Percentiles rank a stretch among this genome's conserved stretches.
phyloP scores from a whole-genome alignment of 2,888 invertebrate species.

The Watsonalla cultraria region DNA sequence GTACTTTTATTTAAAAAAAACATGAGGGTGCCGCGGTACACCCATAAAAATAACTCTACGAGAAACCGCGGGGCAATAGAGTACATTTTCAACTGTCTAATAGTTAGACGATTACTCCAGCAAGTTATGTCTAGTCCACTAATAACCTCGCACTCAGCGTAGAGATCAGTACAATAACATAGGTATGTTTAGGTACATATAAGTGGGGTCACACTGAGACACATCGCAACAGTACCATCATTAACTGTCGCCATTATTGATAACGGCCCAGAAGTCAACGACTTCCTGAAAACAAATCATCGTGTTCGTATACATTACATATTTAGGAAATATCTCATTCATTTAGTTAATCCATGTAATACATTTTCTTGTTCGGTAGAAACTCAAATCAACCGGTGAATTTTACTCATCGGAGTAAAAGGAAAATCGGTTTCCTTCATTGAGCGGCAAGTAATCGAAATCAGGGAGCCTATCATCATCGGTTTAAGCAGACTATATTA shows the following conservation, averaged over 20 bases:
- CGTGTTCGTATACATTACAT: conserved; percentile 13
- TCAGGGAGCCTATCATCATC: too few species aligned
- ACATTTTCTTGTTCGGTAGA: background rate
- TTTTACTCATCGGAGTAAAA: too few species aligned
- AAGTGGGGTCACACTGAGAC: conserved; percentile 24
- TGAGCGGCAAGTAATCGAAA: too few species aligned
- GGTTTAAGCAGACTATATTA: too few species aligned
- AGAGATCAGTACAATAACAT: background rate
- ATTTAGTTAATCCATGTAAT: conserved; percentile 8
- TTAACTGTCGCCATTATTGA: conserved; percentile 68
- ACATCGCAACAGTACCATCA: conserved; percentile 45
- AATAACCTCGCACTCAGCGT: background rate
- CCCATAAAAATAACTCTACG: too few species aligned
- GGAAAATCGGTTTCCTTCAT: too few species aligned
- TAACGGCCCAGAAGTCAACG: conserved; percentile 81
- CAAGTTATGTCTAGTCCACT: too few species aligned
- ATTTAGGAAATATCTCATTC: background rate
- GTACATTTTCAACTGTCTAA: too few species aligned
- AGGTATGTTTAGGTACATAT: background rate
- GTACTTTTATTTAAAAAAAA: too few species aligned
- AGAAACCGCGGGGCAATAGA: too few species aligned
- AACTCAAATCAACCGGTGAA: conserved; percentile 18
- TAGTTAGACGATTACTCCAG: too few species aligned
- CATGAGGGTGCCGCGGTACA: too few species aligned
- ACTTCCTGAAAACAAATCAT: conserved; percentile 70